Conservation (phyloP, 2,797 vertebrate species). For the Myiothlypis chrysogaster region DNA sequence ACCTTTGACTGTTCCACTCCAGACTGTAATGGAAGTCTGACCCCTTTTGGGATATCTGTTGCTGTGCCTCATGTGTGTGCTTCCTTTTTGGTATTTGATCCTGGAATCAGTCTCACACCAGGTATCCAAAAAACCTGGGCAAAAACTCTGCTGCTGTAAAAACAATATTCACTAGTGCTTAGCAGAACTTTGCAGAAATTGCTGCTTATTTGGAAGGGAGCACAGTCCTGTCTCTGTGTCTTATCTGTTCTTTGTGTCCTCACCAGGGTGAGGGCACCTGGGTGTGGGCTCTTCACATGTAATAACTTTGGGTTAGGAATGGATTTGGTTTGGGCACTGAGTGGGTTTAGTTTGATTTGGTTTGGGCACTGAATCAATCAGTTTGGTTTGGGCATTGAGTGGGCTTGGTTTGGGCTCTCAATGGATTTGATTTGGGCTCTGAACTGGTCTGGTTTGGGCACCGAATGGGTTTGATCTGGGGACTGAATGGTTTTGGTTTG, state of each 20-base stretch:
- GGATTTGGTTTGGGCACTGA: neutral
- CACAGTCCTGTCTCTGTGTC: neutral
- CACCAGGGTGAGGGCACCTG: neutral
- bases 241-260: neutral
- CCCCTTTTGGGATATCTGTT: neutral
- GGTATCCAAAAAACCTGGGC: neutral
- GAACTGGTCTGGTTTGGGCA: too few species aligned
- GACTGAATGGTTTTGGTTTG: too few species aligned
- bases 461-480: too few species aligned
- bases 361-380: neutral
- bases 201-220: neutral
- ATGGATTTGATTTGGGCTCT: too few species aligned
- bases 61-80: neutral
- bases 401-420: too few species aligned
- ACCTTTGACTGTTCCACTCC: rapidly evolving
- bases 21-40: neutral
- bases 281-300: neutral
- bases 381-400: neutral
- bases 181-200: neutral
- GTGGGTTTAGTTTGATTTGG: rapidly evolving
- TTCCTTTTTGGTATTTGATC: neutral
- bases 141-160: neutral
- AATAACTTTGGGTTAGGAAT: neutral
- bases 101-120: neutral
- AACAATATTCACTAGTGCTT: neutral